Evolutionary conservation across 2,797 vertebrate species (phyloP).

Genomic region (Danio tinwini): DNA sequence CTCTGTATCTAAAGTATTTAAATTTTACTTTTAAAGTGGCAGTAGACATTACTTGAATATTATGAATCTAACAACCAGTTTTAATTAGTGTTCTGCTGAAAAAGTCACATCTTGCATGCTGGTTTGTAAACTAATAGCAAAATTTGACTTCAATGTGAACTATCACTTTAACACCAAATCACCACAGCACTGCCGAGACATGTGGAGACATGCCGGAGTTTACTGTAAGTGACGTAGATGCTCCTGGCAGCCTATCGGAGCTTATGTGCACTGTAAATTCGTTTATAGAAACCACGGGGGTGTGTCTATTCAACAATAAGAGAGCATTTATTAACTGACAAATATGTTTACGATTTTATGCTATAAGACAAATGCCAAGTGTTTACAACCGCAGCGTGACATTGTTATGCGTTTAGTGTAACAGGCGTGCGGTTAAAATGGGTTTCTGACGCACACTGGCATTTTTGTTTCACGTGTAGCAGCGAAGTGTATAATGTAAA

Average conservation of each 20-base stretch:
- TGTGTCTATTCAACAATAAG: not conserved
- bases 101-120: too few species aligned
- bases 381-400: not conserved
- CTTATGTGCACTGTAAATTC: not conserved
- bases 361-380: not conserved
- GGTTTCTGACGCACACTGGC: not conserved
- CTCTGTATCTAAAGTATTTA: too few species aligned
- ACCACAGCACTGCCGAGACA: not conserved
- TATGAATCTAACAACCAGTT: too few species aligned
- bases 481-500: too few species aligned
- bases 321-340: not conserved
- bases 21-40: too few species aligned
- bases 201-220: not conserved
- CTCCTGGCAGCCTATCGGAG: slow-evolving; percentile 11
- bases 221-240: slow-evolving; percentile 19
- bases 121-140: too few species aligned
- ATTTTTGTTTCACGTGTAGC: not conserved
- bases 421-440: not conserved
- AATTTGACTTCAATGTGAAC: too few species aligned
- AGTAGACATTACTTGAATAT: too few species aligned
- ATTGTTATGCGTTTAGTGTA: not conserved
- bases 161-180: not conserved
- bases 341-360: not conserved
- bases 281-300: not conserved
- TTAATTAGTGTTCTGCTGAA: too few species aligned